A percentile compares a stretch with the other conserved stretches of the same genome.
These are phyloP conservation scores for Helarctos malayanus DNA, from an alignment of 2,797 vertebrate species.

Conservation along the genomic window DNA sequence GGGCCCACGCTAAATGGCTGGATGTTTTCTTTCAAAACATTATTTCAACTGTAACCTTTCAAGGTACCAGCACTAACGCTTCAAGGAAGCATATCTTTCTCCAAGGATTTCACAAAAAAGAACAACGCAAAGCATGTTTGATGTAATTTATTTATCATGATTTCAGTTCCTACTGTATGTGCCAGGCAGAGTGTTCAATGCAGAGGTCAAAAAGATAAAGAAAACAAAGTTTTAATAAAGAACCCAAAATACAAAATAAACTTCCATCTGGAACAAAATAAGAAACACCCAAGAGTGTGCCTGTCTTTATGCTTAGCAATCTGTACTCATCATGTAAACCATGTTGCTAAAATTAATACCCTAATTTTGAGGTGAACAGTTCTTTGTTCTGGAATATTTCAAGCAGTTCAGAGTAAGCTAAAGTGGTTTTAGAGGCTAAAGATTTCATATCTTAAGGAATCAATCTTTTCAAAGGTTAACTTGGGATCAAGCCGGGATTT, in stretches of 20 bases:
- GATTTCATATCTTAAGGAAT: not conserved
- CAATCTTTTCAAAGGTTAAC: not conserved
- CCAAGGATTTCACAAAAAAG: constrained; percentile 35
- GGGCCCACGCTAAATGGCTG: not conserved
- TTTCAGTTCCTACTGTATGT: not conserved
- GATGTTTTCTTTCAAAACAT: constrained; percentile 67
- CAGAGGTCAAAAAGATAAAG: not conserved
- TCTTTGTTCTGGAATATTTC: not conserved
- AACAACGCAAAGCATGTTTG: not conserved
- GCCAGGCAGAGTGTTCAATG: not conserved
- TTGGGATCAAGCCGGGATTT: not conserved
- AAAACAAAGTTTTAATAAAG: not conserved
- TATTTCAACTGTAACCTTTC: constrained; percentile 54
- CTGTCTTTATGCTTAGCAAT: not conserved
- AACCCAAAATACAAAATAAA: not conserved
- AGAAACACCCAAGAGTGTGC: not conserved
- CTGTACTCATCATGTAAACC: not conserved
- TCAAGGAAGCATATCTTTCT: constrained; percentile 7
- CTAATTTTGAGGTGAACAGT: not conserved
- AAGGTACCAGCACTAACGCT: not conserved
- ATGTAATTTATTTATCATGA: not conserved
- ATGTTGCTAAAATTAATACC: not conserved
- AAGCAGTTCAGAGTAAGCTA: not conserved
- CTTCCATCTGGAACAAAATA: not conserved
- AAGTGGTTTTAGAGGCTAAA: not conserved